Evolutionary conservation across 2,797 vertebrate species (phyloP).

Genomic region (Pseudopleuronectes americanus): DNA sequence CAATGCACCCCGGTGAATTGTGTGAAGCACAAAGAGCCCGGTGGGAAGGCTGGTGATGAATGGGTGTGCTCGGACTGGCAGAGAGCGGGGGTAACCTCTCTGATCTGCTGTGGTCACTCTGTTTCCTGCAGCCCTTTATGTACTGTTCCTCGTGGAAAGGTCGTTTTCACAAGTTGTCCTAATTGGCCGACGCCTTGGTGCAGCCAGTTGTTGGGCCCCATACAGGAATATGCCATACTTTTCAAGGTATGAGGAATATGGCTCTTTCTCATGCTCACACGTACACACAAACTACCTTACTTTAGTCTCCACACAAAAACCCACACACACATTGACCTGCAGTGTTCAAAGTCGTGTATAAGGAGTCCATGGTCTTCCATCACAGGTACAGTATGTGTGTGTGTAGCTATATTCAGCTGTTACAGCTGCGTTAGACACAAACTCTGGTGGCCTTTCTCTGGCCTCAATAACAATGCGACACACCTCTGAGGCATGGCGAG

Average conservation of each 20-base stretch:
- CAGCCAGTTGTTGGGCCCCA: conserved; percentile 30
- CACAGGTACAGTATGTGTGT: conserved; percentile 27
- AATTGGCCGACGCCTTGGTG: conserved; percentile 35
- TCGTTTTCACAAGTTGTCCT: conserved; percentile 50
- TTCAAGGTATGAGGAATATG: conserved; percentile 1
- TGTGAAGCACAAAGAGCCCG: conserved; percentile 53
- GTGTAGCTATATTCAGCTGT: conserved; percentile 62
- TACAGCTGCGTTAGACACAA: conserved; percentile 66
- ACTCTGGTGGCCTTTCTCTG: conserved; percentile 59
- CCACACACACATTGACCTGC: conserved; percentile 29
- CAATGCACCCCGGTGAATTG: conserved; percentile 52
- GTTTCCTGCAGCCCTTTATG: conserved; percentile 56
- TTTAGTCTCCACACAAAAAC: conserved; percentile 19
- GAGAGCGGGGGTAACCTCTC: conserved; percentile 65
- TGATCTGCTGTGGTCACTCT: conserved; percentile 53
- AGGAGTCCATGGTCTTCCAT: conserved; percentile 30
- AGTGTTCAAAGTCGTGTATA: conserved; percentile 50
- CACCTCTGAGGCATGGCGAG: conserved; percentile 52
- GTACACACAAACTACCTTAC: conserved; percentile 1
- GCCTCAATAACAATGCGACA: conserved; percentile 70
- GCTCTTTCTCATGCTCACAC: conserved; percentile 5
- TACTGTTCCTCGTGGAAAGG: conserved; percentile 53
- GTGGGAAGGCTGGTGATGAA: conserved; percentile 73
- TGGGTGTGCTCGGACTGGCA: conserved; percentile 54
- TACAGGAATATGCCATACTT: conserved; percentile 10